Evolutionary conservation across 1,140 invertebrate genomes (phyloP).

Genomic region (Coboldia fuscipes): DNA sequence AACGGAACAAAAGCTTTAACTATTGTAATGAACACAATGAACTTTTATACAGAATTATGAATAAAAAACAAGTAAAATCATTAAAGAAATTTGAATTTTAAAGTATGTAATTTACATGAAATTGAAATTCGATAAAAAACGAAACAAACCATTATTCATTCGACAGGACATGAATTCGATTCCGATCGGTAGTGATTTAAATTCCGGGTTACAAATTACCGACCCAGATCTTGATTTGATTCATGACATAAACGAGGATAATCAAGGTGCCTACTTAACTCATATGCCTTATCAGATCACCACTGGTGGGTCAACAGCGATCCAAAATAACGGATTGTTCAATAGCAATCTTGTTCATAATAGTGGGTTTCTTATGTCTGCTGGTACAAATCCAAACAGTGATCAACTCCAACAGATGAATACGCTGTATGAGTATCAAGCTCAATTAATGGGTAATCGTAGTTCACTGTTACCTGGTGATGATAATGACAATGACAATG

Average conservation of each 20-base stretch:
- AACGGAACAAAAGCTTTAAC: neutral
- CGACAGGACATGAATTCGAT: constrained; percentile 18
- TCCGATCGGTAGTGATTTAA: too few species aligned
- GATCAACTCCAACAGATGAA: constrained; percentile 14
- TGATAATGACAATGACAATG: constrained; percentile 3
- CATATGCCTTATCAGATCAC: constrained; percentile 6
- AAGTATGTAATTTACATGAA: too few species aligned
- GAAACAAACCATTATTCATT: constrained; percentile 5
- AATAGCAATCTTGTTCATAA: constrained; percentile 13
- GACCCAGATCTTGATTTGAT: too few species aligned
- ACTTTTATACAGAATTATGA: constrained; percentile 6
- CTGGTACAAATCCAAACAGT: constrained; percentile 13
- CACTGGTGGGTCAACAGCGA: constrained; percentile 13
- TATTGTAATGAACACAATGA: constrained; percentile 6
- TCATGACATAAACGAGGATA: constrained; percentile 19
- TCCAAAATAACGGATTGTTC: constrained; percentile 11
- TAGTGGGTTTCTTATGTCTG: constrained; percentile 14
- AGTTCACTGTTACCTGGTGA: too few species aligned
- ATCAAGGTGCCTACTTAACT: constrained; percentile 6
- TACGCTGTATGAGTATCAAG: constrained; percentile 3
- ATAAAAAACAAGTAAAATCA: constrained; percentile 2
- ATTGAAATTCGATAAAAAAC: too few species aligned
- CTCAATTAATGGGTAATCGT: neutral
- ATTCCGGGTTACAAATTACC: too few species aligned
- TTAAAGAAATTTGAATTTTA: too few species aligned